Evolutionary conservation across 2,888 invertebrate genomes (phyloP), one percentile per base, ranked within the genome.

Genomic region (Drosophila falleni): DNA sequence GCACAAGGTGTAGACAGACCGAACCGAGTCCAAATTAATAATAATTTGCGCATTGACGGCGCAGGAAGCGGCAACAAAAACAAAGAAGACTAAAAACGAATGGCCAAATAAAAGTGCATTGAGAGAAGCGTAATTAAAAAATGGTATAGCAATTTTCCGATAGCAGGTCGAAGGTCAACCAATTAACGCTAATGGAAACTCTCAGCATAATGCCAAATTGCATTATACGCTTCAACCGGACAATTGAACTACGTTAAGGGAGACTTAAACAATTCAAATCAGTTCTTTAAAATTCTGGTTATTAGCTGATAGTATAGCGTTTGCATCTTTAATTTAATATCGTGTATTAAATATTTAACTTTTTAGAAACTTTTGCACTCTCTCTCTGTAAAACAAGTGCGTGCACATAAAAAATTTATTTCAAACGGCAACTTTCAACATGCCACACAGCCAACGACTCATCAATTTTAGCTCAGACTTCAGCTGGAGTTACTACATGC

Each of bases 11-110:
- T 58, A 60, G 69, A 62, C 71, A 70, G 69, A 64, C 60, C 58
- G 61, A 23, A 33, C 74, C 74, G 42, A 64, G 63, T 58, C 71
- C 80, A 82, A 85, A 88, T 86, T 86, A 88, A 85, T 85, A 86
- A 85, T 85, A 85, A 85, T 85, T 88, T 86, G 76, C 62, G 68
- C 76, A 70, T 73, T 89, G 85, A 83, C 74, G 74, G 74, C 64
- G 16, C n/a, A 2, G 33, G 26, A 31, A 33, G 31, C 60, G 47
- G 31, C 47, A 61, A 74, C 54, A 61, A 69, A 37, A 69, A 54
- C 49, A 33, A 23, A 68, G 35, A 61, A 55, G 13, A 15, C 37
- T 11, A 16, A n/a, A 16, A 62, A 31, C 44, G 56, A 67, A 50
- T 46, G 65, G 29, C 51, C 54, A 42, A 72, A 55, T 49, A 33